Percentiles rank a stretch among this genome's conserved stretches.
These are phyloP conservation scores for Morone chrysops DNA, from an alignment of 2,113 vertebrate genomes.

Conservation along the genomic window DNA sequence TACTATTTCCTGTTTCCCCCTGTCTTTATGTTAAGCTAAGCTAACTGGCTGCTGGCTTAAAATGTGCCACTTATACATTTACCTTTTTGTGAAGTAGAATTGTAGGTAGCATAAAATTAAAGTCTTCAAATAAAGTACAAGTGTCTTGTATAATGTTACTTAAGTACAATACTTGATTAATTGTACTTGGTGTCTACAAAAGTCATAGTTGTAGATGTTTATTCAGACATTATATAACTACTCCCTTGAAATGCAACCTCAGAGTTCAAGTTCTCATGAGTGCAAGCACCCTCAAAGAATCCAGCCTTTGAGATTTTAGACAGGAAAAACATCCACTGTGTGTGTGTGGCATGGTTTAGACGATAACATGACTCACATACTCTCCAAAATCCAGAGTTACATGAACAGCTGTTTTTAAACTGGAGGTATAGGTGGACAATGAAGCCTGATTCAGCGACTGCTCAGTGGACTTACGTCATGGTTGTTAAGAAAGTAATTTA, in stretches of 20 bases:
- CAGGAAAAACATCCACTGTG: too few relatives aligned
- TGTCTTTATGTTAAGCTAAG: not conserved
- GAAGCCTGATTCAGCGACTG: slow-evolving; percentile 9
- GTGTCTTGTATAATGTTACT: not conserved
- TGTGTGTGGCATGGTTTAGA: not conserved
- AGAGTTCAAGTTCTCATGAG: not conserved
- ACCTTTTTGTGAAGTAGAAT: not conserved
- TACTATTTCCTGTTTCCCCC: not conserved
- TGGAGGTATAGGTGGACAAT: not conserved
- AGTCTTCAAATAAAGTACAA: not conserved
- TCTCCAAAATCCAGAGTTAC: not conserved
- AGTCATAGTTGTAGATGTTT: not conserved
- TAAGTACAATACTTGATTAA: not conserved
- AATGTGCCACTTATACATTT: not conserved
- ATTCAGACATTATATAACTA: not conserved
- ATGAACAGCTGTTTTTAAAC: not conserved
- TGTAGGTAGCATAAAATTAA: not conserved
- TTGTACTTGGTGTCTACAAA: not conserved
- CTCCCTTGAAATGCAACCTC: slow-evolving; percentile 10
- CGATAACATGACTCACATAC: slow-evolving; percentile 12
- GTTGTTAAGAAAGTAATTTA: not conserved
- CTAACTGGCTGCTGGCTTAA: not conserved
- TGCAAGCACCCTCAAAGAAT: not conserved
- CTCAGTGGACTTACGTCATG: not conserved
- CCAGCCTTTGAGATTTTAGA: not conserved